A percentile compares a stretch with the other conserved stretches of the same genome.
phyloP scores from a whole-genome alignment of 2,113 vertebrate species.

The Kryptolebias marmoratus region DNA sequence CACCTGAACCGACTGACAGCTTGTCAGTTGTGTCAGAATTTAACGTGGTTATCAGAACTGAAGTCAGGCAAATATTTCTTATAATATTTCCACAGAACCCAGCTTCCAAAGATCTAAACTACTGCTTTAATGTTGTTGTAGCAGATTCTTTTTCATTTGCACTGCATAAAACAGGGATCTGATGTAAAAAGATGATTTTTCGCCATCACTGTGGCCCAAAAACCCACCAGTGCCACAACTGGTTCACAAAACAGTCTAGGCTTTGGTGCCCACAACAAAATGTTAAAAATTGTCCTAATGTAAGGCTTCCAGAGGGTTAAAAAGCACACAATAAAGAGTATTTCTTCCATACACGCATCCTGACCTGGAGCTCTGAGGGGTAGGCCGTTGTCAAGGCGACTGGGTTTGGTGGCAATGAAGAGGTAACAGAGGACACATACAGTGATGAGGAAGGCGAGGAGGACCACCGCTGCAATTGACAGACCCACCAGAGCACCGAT shows the following conservation, averaged over 20 bases:
- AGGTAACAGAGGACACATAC: constrained; percentile 93
- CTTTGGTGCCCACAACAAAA: not conserved
- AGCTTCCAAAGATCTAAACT: too few relatives aligned
- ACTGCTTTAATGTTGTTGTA: not conserved
- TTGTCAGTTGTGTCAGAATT: too few relatives aligned
- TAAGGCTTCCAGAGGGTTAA: not conserved
- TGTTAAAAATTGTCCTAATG: not conserved
- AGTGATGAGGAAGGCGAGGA: constrained; percentile 91
- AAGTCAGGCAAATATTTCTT: too few relatives aligned
- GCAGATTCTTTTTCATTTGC: not conserved
- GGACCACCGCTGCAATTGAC: constrained; percentile 89
- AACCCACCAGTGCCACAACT: not conserved
- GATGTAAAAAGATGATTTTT: not conserved
- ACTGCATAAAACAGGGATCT: not conserved
- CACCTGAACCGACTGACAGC: too few relatives aligned
- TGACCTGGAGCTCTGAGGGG: constrained; percentile 85
- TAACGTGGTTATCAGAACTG: too few relatives aligned
- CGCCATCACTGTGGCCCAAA: not conserved
- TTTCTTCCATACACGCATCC: constrained; percentile 17
- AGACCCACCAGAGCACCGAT: constrained; percentile 91
- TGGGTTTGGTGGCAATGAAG: constrained; percentile 91
- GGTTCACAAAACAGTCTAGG: not conserved
- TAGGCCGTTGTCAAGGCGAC: constrained; percentile 87
- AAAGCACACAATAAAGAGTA: not conserved
- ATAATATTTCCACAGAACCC: too few relatives aligned